Base-by-base conservation (phyloP, 2,113 vertebrate genomes). In the Cinclus mexicanus region DNA sequence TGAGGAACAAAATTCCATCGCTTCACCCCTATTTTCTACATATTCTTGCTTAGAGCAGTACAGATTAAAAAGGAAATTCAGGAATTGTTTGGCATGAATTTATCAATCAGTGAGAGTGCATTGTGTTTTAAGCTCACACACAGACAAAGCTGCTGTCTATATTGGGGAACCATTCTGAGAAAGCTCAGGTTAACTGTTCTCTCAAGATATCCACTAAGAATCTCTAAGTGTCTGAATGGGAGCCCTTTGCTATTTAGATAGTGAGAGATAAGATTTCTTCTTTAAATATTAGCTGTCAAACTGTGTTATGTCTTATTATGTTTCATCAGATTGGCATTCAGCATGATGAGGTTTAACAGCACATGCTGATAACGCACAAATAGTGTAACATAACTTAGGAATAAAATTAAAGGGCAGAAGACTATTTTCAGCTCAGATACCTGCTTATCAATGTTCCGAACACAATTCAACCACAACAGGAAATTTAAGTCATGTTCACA, bases 241-340 rank as follows among this genome's bases (percentile, higher is more conserved):
- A 95, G 37, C 55, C 69, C 77, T 82, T 90, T 92, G 76, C 81
- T 91, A 96, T 97, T 95, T 95, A 91, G 47, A 88, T 88, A 86
- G 68, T 1, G 7, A 92, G 46, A 90, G 94, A 97, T 95, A 97
- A 95, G 79, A 59, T 91, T 91, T 84, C 81, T 94, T 96, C 83
- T 95, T 71, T 87, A 96, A 95, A 95, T 94, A 96, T 92, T 87
- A 61, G 83, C 60, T 94, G 93, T 90, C 90, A 78, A 83, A 83
- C 86, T 96, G 77, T 87, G 84, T 94, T 94, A 94, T 79, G 82
- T 93, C 89, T 82, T 74, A 94, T 94, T 92, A 95, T 41, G 80
- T 87, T 92, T 46, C 83, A 94, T 89, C 85, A 95, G 79, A 89
- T 91, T 95, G 70, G 83, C 95, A 95, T 95, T 96, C 89, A 89